A percentile compares a stretch with the other conserved stretches of the same genome.
Evolutionary conservation across 2,113 vertebrate species (phyloP).

Genomic region (Erythrolamprus reginae): DNA sequence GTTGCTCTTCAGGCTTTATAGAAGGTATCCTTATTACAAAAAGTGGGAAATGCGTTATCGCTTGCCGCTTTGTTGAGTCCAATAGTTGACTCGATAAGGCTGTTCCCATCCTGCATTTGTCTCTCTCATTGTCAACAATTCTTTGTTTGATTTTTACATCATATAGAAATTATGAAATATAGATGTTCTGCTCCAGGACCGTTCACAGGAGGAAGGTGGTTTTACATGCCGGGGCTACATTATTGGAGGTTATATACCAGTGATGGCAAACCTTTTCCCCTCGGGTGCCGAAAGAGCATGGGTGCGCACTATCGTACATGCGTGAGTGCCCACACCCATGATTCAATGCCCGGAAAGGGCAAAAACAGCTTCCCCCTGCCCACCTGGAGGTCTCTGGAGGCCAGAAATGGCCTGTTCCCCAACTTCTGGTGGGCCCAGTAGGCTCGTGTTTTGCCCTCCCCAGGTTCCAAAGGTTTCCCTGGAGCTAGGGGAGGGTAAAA

Average conservation of each 20-base stretch:
- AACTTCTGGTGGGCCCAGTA: too few species aligned
- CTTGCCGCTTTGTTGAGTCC: background rate
- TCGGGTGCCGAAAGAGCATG: too few species aligned
- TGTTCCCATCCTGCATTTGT: background rate
- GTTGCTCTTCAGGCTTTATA: background rate
- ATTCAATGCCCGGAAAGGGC: too few species aligned
- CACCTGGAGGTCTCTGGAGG: too few species aligned
- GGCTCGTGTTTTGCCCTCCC: too few species aligned
- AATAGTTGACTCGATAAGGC: background rate
- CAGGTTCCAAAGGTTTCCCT: too few species aligned
- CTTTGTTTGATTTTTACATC: background rate
- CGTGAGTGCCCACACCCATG: too few species aligned
- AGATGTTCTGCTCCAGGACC: background rate
- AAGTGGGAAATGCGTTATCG: background rate
- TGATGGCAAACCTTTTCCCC: too few species aligned
- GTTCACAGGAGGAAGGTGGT: background rate
- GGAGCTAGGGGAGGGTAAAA: too few species aligned
- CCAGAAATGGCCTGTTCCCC: too few species aligned
- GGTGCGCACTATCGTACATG: too few species aligned
- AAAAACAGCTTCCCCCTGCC: too few species aligned
- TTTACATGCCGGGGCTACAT: background rate
- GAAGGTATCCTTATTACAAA: background rate
- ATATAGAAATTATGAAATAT: background rate
- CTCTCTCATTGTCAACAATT: background rate
- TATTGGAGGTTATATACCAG: background rate